Percentiles rank a stretch among this genome's conserved stretches.
Conservation (phyloP, 2,888 invertebrate genomes). For the Entomobrya proxima region DNA sequence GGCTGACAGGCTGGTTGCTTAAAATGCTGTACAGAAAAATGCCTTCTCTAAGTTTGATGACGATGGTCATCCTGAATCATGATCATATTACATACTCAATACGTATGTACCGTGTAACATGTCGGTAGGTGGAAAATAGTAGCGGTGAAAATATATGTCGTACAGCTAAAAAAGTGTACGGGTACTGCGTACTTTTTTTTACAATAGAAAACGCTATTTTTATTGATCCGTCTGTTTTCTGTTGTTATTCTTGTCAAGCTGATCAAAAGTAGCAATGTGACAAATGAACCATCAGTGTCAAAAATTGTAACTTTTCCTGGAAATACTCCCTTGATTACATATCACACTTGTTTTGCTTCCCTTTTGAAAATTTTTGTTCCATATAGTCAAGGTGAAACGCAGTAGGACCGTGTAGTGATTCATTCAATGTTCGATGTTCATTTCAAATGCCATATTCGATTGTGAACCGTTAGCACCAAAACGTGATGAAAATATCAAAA, state of each 20-base stretch:
- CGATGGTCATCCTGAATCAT: constrained; percentile 17
- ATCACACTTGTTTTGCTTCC: not conserved
- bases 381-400: not conserved
- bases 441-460: not conserved
- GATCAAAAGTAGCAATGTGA: not conserved
- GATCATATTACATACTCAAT: not conserved
- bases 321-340: not conserved
- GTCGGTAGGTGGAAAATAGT: no score
- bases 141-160: no score
- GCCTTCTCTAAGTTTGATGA: constrained; percentile 24
- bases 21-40: not conserved
- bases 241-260: not conserved
- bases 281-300: not conserved
- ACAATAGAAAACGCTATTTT: no score
- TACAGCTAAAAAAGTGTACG: no score
- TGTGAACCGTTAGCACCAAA: not conserved
- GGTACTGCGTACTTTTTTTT: no score
- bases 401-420: no score
- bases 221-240: no score
- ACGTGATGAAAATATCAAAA: constrained; percentile 6
- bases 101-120: no score
- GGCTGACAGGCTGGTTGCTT: constrained; percentile 1
- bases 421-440: no score
- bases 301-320: not conserved
- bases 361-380: not conserved